These are phyloP conservation scores for Dermochelys coriacea DNA, from an alignment of 2,797 vertebrate genomes.

Conservation along the genomic window DNA sequence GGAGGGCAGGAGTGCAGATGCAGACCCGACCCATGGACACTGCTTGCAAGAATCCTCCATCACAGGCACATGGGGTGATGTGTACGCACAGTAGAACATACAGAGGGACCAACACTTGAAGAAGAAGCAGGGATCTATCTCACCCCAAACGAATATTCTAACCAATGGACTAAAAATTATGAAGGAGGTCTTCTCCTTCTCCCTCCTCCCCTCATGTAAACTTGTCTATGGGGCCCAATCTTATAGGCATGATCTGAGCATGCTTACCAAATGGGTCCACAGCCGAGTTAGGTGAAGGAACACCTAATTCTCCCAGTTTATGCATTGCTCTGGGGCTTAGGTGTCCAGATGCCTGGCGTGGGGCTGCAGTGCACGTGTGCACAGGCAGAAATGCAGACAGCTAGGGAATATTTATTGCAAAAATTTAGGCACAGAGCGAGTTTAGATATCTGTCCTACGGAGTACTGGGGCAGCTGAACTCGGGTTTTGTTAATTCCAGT, in stretches of 20 bases:
- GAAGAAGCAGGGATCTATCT: no score
- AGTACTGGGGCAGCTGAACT: neutral
- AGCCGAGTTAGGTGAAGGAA: neutral
- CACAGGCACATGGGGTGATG: no score
- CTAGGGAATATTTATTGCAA: neutral
- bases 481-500: neutral
- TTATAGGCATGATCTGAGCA: neutral
- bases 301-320: neutral
- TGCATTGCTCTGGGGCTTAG: neutral
- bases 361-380: neutral
- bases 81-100: no score
- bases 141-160: no score
- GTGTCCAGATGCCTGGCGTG: neutral
- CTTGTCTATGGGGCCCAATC: neutral
- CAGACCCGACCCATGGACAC: no score
- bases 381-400: neutral
- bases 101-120: no score
- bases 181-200: neutral
- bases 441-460: neutral
- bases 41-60: no score
- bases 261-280: neutral
- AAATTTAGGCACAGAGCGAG: neutral
- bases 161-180: neutral
- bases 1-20: no score
- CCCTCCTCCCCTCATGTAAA: neutral